Evolutionary conservation across 1,140 invertebrate species (phyloP), one percentile per base, ranked within the genome.

Genomic region (Vanessa tameamea): DNA sequence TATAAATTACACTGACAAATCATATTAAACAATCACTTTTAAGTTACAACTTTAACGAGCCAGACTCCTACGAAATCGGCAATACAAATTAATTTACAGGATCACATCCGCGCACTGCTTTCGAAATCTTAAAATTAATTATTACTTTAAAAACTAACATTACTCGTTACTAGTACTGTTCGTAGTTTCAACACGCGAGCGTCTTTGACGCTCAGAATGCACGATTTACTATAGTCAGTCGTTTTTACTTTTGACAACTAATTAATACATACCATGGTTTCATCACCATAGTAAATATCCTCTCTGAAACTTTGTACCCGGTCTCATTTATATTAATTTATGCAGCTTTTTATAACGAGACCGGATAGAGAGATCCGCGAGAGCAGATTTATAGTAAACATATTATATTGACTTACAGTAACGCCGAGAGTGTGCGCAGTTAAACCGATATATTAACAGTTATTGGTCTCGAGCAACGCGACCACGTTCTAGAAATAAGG

Each of bases 81-180:
- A 26, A 26, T 66, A 61, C 26, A 51, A 51, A 64, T 69, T 64
- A 64, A 69, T 69, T 43, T 69, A 72, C 37, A 65, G 23, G 47
- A 59, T 59, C 63, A 48, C 70, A 51, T 64, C 20, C 50, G 51
- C 66, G 73, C 67, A 74, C 63, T 64, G 67, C 73, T 55, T 48
- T 65, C 31, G 70, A 65, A 65, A 65, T 64, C 70, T 72, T 72
- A 72, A n/a, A 65, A 57, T 48, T 75, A 69, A 69, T 53, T 75
- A 68, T 51, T 74, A 69, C 50, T 75, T 69, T 37, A 76, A 65
- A 67, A 47, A 64, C 63, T 73, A 72, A 57, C 66, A 68, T 69
- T 69, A 76, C 61, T 68, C 57, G 31, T 76, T 69, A 47, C 59
- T 64, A 69, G 50, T 55, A 64, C 37, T 64, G 63, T 55, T 74